phyloP scores from a whole-genome alignment of 2,113 vertebrate genomes.

The Dasyurus viverrinus region DNA sequence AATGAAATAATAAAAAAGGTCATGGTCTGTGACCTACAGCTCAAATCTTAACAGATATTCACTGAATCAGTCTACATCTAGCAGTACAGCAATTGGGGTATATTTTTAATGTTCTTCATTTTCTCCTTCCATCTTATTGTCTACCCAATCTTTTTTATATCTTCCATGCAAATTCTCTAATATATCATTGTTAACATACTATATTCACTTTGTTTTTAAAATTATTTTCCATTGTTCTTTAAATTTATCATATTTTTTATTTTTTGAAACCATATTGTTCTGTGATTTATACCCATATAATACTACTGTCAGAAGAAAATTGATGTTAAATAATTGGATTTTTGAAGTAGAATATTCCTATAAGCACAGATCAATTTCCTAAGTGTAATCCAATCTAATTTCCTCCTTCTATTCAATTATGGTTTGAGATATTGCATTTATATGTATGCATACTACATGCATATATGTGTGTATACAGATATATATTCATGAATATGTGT shows the following conservation, averaged over 20 bases:
- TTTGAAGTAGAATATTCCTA: neutral
- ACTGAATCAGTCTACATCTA: neutral
- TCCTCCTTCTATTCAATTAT: neutral
- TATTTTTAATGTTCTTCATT: neutral
- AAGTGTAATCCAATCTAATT: neutral
- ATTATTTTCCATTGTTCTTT: neutral
- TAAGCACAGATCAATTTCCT: neutral
- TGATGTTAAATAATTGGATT: neutral
- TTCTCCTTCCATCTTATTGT: neutral
- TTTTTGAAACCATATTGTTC: neutral
- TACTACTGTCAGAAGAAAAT: neutral
- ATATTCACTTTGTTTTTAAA: neutral
- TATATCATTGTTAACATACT: neutral
- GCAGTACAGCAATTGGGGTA: neutral
- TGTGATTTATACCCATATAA: neutral
- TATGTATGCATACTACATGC: neutral
- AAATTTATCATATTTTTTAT: neutral
- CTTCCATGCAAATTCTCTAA: neutral
- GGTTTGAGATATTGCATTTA: neutral
- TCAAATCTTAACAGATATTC: neutral
- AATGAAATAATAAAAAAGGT: neutral
- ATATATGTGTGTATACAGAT: no score
- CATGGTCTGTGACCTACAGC: neutral
- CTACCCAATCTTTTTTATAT: neutral
- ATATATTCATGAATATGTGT: neutral